Evolutionary conservation across 2,797 vertebrate genomes (phyloP).

Genomic region (Gymnoscopelus microlampas): DNA sequence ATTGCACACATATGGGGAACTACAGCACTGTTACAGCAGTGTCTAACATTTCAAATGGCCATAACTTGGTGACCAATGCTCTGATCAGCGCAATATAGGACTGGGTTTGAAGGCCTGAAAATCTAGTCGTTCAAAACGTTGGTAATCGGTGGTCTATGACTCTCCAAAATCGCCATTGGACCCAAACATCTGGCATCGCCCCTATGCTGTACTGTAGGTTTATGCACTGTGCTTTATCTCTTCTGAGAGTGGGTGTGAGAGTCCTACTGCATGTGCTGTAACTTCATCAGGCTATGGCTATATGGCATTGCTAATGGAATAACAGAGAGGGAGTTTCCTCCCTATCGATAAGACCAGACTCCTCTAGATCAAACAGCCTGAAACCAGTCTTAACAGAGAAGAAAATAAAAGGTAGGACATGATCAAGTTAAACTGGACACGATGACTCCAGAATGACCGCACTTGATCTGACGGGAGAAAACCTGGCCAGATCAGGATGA

Average conservation of each 20-base stretch:
- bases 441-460: neutral
- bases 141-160: no score
- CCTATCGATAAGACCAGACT: slow-evolving; percentile 36
- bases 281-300: slow-evolving; percentile 55
- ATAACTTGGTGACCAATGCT: no score
- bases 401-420: neutral
- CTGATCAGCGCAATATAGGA: no score
- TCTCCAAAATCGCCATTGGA: no score
- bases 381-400: neutral
- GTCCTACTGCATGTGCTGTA: slow-evolving; percentile 43
- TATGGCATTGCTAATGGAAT: slow-evolving; percentile 54
- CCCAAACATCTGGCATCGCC: no score
- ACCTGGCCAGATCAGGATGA: no score
- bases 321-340: slow-evolving; percentile 40
- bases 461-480: no score
- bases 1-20: no score
- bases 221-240: neutral
- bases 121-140: no score
- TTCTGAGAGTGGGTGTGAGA: slow-evolving; percentile 37
- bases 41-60: no score
- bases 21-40: no score
- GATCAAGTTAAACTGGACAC: slow-evolving; percentile 2
- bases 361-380: slow-evolving; percentile 18
- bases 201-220: neutral
- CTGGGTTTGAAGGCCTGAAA: no score